Evolutionary conservation across 2,888 invertebrate genomes (phyloP), one percentile per base, ranked within the genome.

Genomic region (Apantesis nais): DNA sequence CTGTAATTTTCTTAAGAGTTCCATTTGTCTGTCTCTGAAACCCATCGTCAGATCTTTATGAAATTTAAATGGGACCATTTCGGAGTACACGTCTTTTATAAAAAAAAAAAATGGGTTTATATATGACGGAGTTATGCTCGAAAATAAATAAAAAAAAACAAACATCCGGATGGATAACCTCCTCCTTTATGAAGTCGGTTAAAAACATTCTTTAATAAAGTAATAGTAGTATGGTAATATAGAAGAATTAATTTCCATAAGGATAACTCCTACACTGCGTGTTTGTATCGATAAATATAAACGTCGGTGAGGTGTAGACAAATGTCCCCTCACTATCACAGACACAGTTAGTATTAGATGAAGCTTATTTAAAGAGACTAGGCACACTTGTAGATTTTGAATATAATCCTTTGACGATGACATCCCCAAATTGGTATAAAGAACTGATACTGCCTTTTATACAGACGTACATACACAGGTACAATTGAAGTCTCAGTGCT

Each of bases 331-430:
- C 68, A 71, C 77, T 74, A 22, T 37, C 22, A 22, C 44, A 34
- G 37, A 25, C 71, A 48, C 61, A 37, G 69, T 72, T 67, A 76
- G 72, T 55, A 67, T 76, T 76, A 76, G 78, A 83, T 71, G 78
- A 81, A 78, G 80, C 79, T 81, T 78, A 80, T 83, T 76, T 79
- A 72, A 67, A 66, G 48, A 77, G 66, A 64, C 74, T 68, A 76
- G 76, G 29, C 52, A 71, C 69, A 67, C 73, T 77, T 67, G 68
- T 64, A 78, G 74, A 73, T 74, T 69, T 72, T 74, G 72, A 41
- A 63, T 70, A 73, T 71, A 77, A 70, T 73, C 71, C 83, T 75
- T 81, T 78, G 77, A 80, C 68, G 74, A 82, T 71, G 68, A 70
- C 80, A 72, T 74, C 70, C 34, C 67, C 58, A 69, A 74, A 71